Percentiles rank a stretch among this genome's conserved stretches.
phyloP scores from a whole-genome alignment of 1,140 invertebrate species.

The Hyles euphorbiae region DNA sequence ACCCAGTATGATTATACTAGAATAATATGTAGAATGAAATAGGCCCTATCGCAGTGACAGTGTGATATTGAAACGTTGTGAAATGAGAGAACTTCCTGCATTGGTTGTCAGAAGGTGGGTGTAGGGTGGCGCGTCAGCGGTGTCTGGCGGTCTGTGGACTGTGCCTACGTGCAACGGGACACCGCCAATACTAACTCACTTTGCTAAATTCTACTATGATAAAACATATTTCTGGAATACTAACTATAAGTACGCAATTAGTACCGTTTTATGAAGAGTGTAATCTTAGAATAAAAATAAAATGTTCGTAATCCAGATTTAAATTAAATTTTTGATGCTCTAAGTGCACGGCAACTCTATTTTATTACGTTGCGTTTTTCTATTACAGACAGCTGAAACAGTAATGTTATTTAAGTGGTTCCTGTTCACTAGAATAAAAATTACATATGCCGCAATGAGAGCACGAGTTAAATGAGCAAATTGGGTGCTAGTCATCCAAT shows the following conservation, averaged over 20 bases:
- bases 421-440: neutral
- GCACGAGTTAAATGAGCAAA: slow-evolving; percentile 13
- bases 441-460: slow-evolving; percentile 2
- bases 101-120: slow-evolving; percentile 17
- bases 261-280: too few species aligned
- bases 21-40: too few species aligned
- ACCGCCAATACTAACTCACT: slow-evolving; percentile 10
- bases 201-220: neutral
- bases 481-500: slow-evolving; percentile 33
- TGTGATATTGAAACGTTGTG: slow-evolving; percentile 12
- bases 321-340: too few species aligned
- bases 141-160: slow-evolving; percentile 13
- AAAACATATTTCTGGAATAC: too few species aligned
- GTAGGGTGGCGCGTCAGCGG: slow-evolving; percentile 21
- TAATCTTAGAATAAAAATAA: too few species aligned
- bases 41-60: too few species aligned
- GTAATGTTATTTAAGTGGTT: neutral
- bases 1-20: too few species aligned
- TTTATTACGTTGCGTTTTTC: too few species aligned
- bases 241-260: too few species aligned
- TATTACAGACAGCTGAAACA: too few species aligned
- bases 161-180: slow-evolving; percentile 24
- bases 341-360: too few species aligned
- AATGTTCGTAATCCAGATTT: too few species aligned
- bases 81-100: slow-evolving; percentile 33